Evolutionary conservation across 2,797 vertebrate species (phyloP).

Genomic region (Peromyscus melanophrys): DNA sequence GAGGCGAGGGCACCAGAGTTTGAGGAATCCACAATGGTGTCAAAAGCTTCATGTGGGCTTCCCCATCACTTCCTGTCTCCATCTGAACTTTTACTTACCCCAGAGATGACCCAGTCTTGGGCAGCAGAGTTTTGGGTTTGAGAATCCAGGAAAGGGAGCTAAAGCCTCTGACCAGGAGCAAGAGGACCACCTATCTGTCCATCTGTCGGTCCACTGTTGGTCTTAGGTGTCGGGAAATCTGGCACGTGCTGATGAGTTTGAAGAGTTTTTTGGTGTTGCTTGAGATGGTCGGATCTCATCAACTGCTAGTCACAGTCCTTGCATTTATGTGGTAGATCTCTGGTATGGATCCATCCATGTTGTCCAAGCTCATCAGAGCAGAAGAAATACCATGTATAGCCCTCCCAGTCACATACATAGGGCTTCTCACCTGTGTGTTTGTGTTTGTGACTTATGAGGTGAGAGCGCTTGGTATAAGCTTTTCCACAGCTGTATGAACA

Average conservation of each 20-base stretch:
- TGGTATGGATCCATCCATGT: conserved; percentile 76
- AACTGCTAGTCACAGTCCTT: conserved; percentile 64
- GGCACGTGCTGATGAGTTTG: conserved; percentile 7
- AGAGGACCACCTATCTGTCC: neutral
- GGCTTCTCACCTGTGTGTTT: conserved; percentile 68
- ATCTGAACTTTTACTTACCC: conserved; percentile 18
- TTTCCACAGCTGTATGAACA: conserved; percentile 73
- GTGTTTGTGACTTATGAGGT: too few species aligned
- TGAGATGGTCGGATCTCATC: conserved; percentile 81
- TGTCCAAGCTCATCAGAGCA: conserved; percentile 79
- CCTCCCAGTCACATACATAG: conserved; percentile 67
- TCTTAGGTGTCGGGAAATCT: too few species aligned
- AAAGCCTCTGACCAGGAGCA: conserved; percentile 30
- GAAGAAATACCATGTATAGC: conserved; percentile 67
- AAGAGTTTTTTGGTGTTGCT: conserved; percentile 73
- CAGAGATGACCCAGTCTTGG: conserved; percentile 25
- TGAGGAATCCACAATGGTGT: neutral
- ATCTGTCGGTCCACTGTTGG: neutral
- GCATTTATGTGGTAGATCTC: conserved; percentile 69
- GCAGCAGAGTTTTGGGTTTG: neutral
- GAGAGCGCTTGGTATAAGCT: conserved; percentile 74
- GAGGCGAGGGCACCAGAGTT: neutral
- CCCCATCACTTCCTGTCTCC: neutral
- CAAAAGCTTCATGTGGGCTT: neutral
- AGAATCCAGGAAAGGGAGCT: conserved; percentile 33